Conservation (phyloP, 1,140 invertebrate genomes). For the Pseudomyrmex gracilis region DNA sequence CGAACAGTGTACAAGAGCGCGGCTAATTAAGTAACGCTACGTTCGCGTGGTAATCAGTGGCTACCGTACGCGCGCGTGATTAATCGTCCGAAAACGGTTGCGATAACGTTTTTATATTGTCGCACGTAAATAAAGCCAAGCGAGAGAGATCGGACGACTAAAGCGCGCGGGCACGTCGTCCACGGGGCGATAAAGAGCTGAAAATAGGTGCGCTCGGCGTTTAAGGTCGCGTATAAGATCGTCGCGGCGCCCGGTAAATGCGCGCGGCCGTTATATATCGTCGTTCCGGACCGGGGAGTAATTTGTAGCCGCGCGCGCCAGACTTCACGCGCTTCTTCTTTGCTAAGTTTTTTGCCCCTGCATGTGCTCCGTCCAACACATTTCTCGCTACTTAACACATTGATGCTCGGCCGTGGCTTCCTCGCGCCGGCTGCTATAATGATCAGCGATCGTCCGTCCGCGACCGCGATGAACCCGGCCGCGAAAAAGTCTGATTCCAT, state of each 20-base stretch:
- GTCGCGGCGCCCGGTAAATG: constrained; percentile 39
- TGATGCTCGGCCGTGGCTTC: constrained; percentile 14
- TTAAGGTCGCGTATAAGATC: constrained; percentile 66
- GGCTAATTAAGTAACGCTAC: constrained; percentile 65
- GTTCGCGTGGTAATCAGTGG: constrained; percentile 70
- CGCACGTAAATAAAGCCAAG: constrained; percentile 64
- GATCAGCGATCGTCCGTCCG: constrained; percentile 33
- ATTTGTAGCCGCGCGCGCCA: constrained; percentile 49
- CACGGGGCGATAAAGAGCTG: constrained; percentile 57
- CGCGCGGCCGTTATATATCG: constrained; percentile 26
- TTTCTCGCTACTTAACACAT: constrained; percentile 59
- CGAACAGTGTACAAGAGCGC: not conserved
- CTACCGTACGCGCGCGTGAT: constrained; percentile 70
- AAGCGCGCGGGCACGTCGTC: constrained; percentile 14
- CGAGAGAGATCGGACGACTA: not conserved
- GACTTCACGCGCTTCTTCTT: constrained; percentile 29
- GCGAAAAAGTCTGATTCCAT: constrained; percentile 59
- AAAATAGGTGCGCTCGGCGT: constrained; percentile 51
- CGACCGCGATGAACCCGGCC: constrained; percentile 10
- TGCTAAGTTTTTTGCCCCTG: constrained; percentile 47
- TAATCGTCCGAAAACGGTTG: constrained; percentile 69
- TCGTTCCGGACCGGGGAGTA: constrained; percentile 30
- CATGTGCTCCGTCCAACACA: constrained; percentile 34
- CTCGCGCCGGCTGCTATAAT: constrained; percentile 33
- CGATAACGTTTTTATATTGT: constrained; percentile 69